A percentile compares a stretch with the other conserved stretches of the same genome.
phyloP scores from a whole-genome alignment of 2,797 vertebrate genomes.

The Molossus molossus region DNA sequence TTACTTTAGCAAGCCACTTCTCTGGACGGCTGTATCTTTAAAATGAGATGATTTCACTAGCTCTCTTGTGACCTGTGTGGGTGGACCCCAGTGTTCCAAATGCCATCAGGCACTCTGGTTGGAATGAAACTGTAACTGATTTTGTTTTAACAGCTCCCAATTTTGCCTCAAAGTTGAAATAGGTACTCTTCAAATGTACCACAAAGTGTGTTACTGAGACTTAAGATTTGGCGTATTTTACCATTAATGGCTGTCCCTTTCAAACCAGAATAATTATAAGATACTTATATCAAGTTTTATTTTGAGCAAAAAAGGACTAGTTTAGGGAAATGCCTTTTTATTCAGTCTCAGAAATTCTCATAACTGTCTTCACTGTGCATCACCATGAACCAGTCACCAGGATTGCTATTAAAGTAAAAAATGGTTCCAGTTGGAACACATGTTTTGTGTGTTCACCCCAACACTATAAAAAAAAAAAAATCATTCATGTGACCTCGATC shows the following conservation, averaged over 20 bases:
- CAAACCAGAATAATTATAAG: conserved; percentile 11
- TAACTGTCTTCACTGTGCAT: not conserved
- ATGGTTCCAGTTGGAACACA: not conserved
- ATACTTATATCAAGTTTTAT: conserved; percentile 31
- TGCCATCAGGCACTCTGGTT: not conserved
- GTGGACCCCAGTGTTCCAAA: not conserved
- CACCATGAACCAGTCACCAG: not conserved
- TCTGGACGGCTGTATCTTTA: not conserved
- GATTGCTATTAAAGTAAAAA: conserved; percentile 1
- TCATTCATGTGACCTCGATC: not conserved
- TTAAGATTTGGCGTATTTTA: not conserved
- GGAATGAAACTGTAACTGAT: not conserved
- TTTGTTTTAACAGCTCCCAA: not conserved
- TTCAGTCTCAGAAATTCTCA: conserved; percentile 11
- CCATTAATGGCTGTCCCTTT: not conserved
- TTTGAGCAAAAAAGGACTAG: conserved; percentile 30
- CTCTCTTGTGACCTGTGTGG: not conserved
- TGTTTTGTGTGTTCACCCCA: not conserved
- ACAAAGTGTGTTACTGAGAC: not conserved
- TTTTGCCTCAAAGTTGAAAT: conserved; percentile 24
- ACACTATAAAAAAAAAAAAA: not conserved
- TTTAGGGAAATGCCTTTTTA: conserved; percentile 41
- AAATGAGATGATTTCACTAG: not conserved
- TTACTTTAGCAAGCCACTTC: not conserved
- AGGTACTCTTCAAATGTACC: not conserved